Percentiles rank a stretch among this genome's conserved stretches.
phyloP scores from a whole-genome alignment of 92 coral and sea anemone genomes.

The Pocillopora grandis region DNA sequence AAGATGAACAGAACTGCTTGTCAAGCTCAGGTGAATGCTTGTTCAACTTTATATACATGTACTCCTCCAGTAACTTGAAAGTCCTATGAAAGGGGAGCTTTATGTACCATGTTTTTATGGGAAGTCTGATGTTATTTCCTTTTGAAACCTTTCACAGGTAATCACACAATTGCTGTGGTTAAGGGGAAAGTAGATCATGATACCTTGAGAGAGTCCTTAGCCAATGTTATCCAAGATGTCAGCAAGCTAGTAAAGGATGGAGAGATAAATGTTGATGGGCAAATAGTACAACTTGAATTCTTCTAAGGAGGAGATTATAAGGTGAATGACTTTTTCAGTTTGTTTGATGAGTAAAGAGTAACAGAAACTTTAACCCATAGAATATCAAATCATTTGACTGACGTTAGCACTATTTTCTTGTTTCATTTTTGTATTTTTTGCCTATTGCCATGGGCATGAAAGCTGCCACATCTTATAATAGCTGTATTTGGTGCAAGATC shows the following conservation, averaged over 20 bases:
- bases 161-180: constrained; percentile 12
- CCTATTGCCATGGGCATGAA: constrained; percentile 61
- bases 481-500: too few species aligned
- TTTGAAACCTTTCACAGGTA: constrained; percentile 16
- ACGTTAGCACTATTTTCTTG: constrained; percentile 20
- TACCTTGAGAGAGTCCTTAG: constrained; percentile 4
- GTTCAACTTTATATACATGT: neutral
- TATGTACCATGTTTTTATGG: neutral
- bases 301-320: neutral
- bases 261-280: neutral
- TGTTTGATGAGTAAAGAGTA: neutral
- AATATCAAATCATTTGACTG: neutral
- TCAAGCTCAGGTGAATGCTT: constrained; percentile 7
- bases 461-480: constrained; percentile 26
- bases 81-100: neutral
- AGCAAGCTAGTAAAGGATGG: neutral
- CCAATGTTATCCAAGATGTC: constrained; percentile 24
- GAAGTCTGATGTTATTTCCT: neutral
- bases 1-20: neutral
- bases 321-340: neutral
- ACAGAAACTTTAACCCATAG: neutral
- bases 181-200: constrained; percentile 8
- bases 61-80: constrained; percentile 15
- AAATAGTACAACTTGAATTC: neutral
- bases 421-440: constrained; percentile 36